Base-by-base conservation (phyloP, 2,797 vertebrate genomes). In the Rhyacichthys aspro region DNA sequence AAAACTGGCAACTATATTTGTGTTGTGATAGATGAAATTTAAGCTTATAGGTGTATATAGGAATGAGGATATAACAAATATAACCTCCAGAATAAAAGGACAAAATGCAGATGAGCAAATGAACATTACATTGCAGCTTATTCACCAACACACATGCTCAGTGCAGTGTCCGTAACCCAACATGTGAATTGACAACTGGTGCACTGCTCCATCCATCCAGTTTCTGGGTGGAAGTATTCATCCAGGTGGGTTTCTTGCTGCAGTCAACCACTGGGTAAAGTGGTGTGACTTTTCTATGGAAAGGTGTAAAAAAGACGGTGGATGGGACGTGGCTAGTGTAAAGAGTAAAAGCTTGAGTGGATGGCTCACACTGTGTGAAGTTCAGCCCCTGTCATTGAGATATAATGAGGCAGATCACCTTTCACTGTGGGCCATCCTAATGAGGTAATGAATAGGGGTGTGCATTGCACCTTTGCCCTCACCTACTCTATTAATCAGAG, bases 401-500 rank as follows among this genome's bases (percentile, higher is more conserved):
- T 78, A 84, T 91, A 91, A 92, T 90, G 88, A 92, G 88, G 76
- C 74, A 89, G 86, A 89, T 89, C 90, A 91, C 90, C 91, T 91
- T 86, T 79, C 83, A 76, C 85, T 79, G 87, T 71, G 74, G 82
- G 82, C 87, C 86, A 82, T 88, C 87, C 83, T 91, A 91, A 91
- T 89, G 87, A 90, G 89, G 81, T 91, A 92, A 93, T 92, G 89
- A 91, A 89, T 79, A 80, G 85, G 86, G 82, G 73, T 61, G 82
- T 74, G 79, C 67, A 46, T 75, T 60, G 73, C 84, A 86, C 86
- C 77, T 88, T 85, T 89, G 87, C 79, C 84, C 90, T 89, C 86
- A 88, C 90, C 88, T 88, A 90, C 85, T 90, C 88, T 87, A 92
- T 92, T 91, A 92, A 92, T 91, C 90, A 91, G 80, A 91, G 85